Base-by-base conservation (phyloP, 2,797 vertebrate genomes). In the Sorex maritimensis region DNA sequence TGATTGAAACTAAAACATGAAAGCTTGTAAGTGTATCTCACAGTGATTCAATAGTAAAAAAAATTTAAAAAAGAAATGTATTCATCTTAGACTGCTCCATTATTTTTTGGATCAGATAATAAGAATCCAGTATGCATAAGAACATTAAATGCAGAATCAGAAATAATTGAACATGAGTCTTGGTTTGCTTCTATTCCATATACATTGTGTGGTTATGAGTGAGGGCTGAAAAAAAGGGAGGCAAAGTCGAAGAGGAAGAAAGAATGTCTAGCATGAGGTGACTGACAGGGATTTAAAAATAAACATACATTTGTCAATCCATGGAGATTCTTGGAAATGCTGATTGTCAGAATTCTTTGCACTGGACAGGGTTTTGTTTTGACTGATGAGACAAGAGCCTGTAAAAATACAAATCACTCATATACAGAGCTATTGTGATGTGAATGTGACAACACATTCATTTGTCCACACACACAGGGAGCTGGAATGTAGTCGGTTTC, bases 51-150 rank as follows among this genome's bases (percentile, higher is more conserved):
- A 44, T 44, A 44, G 7, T 44, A 44, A 44, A 44, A 44, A 5
- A 44, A 5, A 3, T 44, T 44, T 44, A 5, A 44, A 44, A 44
- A 5, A 44, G 7, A 44, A 44, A 44, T 44, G 41, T 0, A 65
- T 17, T 77, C 34, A 46, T 80, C 91, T 94, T 87, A 61, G 58
- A 2, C 69, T 85, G 6, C 69, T 19, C 2, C 11, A n/a, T 24
- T 75, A 55, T 75, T 92, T 73, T 61, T 88, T n/a, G 30, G 67
- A 69, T 34, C 15, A 52, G n/a, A 24, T 79, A 92, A 87, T 79
- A 71, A 93, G 24, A 85, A 73, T 67, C 17, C 19, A 61, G 13
- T 74, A 38, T 95, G 30, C 6, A 61, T 94, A 87, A 85, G 81
- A 80, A 6, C 52, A 74, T 89, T 78, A 77, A 28, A 34, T 63